These are phyloP conservation scores for Pipra filicauda DNA, from an alignment of 2,113 vertebrate genomes.

Conservation along the genomic window DNA sequence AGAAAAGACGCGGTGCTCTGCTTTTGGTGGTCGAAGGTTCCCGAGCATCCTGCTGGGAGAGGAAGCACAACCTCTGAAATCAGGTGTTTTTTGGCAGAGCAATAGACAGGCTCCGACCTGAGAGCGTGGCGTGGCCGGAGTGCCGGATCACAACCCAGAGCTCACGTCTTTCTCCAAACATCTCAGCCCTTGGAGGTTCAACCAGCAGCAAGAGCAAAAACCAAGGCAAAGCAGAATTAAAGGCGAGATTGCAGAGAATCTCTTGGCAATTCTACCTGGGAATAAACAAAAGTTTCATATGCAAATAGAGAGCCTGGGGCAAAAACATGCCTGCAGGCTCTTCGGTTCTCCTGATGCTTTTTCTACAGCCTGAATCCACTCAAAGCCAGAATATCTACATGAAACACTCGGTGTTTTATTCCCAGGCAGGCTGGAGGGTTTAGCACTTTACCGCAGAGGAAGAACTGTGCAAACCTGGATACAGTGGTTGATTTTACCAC, in stretches of 20 bases:
- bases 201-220: conserved; percentile 60
- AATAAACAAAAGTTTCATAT: conserved; percentile 33
- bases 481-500: conserved; percentile 19
- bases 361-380: conserved; percentile 11
- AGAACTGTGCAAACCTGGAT: conserved; percentile 57
- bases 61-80: background rate
- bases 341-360: background rate
- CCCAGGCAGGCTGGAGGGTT: conserved; percentile 56
- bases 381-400: background rate
- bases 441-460: conserved; percentile 42
- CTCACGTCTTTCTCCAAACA: background rate
- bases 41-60: background rate
- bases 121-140: background rate
- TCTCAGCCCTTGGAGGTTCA: conserved; percentile 30
- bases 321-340: conserved; percentile 17
- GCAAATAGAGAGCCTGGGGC: conserved; percentile 37
- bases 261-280: conserved; percentile 53
- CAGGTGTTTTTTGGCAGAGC: background rate
- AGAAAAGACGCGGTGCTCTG: conserved; percentile 3
- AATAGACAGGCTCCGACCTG: background rate
- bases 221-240: conserved; percentile 60
- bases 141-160: background rate
- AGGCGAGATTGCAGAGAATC: conserved; percentile 43
- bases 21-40: background rate
- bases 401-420: conserved; percentile 24